These are phyloP conservation scores for Chascanopsetta lugubris DNA, from an alignment of 2,113 vertebrate genomes.

Conservation along the genomic window DNA sequence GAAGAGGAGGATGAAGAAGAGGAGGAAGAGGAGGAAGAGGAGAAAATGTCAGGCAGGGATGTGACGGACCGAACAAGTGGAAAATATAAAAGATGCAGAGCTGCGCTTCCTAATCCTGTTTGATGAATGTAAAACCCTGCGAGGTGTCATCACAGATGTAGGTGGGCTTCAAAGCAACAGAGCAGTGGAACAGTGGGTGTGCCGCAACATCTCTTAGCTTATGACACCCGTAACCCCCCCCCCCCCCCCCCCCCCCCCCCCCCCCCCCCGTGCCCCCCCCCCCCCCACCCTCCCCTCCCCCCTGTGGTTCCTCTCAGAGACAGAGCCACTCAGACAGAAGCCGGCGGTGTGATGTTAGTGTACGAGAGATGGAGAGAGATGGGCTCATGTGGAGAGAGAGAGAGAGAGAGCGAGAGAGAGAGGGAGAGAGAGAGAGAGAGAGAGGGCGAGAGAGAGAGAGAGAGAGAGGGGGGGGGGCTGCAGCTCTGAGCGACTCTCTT, in stretches of 20 bases:
- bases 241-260: too few species aligned
- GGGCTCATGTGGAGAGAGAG: too few species aligned
- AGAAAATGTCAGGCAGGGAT: conserved; percentile 4
- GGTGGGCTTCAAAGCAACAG: not conserved
- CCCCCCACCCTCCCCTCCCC: too few species aligned
- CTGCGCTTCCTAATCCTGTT: not conserved
- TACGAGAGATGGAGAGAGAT: not conserved
- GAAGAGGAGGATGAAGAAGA: too few species aligned
- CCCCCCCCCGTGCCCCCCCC: too few species aligned
- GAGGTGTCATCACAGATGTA: not conserved
- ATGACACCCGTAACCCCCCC: not conserved
- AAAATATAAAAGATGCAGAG: conserved; percentile 22
- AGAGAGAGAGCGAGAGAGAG: too few species aligned
- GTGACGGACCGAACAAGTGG: not conserved
- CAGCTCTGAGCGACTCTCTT: too few species aligned
- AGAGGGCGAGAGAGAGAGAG: too few species aligned
- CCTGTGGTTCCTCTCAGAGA: not conserved
- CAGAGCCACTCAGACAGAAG: not conserved
- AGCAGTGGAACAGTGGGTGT: not conserved
- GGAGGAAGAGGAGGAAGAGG: conserved; percentile 8
- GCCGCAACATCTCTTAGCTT: not conserved
- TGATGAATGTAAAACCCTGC: not conserved
- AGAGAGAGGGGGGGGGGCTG: too few species aligned
- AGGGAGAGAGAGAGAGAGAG: too few species aligned
- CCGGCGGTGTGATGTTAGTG: not conserved